Base-by-base conservation (phyloP, 2,113 vertebrate species). In the Tachycineta bicolor region DNA sequence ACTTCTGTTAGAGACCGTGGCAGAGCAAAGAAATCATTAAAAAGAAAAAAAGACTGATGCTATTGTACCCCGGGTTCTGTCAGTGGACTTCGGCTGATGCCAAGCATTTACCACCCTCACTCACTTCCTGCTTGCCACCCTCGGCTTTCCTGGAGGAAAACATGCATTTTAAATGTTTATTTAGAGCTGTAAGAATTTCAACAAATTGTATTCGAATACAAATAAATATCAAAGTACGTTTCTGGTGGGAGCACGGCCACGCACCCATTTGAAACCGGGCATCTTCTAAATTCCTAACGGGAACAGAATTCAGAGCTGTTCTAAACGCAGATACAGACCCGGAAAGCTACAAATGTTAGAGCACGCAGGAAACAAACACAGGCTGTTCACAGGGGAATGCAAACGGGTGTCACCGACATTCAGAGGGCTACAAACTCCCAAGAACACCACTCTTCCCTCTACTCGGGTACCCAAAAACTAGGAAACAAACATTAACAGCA, bases 121-220 rank as follows among this genome's bases (percentile, higher is more conserved):
- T 83, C 93, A 70, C 71, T 83, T 94, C 92, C 95, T 78, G 90
- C 91, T 70, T 5, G 21, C 93, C 94, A 83, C 95, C 90, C 95
- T 92, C 96, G 1, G 11, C 95, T 58, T 70, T 68, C 90, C 83
- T 87, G 62, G 65, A 95, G 90, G 95, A 89, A 97, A 91, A 93
- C 86, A 95, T 90, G 86, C 85, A 84, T 94, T 95, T 95, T 15
- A 76, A 96, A 94, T 31, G 83, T 98, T 98, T 98, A 98, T 98
- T 98, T 91, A 37, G 71, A 97, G 74, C 78, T 4, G 2, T 85
- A 95, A 90, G 96, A 93, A 94, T 78, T 15, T 52, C 81, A 97
- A 97, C 96, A 97, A 96, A 96, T 85, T 90, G 83, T 88, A 93
- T 88, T 98, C 76, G 95, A 97, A 97, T 97, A 98, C 96, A 98